Evolutionary conservation across 2,797 vertebrate species (phyloP), one percentile per base, ranked within the genome.

Genomic region (Crypturellus tataupa): DNA sequence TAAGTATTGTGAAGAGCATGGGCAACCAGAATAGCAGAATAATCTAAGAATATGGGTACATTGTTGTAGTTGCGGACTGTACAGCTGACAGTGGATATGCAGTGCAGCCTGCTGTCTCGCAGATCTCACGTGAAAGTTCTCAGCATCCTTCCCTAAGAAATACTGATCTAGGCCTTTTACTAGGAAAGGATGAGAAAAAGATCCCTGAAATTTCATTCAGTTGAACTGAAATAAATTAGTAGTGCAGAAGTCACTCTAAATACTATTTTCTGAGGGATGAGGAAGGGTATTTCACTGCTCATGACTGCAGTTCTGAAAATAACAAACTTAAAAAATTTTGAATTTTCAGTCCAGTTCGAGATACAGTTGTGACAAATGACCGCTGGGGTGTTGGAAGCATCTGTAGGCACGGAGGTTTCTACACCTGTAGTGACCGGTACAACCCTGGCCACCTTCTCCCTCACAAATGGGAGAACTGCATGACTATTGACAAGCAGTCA

Each of bases 391-490:
- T 5, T 0, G 98, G 97, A 60, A 98, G 94, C 96, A 98, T 99
- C 59, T 99, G 99, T 77, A 98, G 81, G 2, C 99, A 99, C 0
- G 99, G 99, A 0, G 99, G 99, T 33, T 99, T 98, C 97, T 99
- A 99, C 94, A 99, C 99, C 12, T 99, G 99, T 11, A 12, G 82
- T 2, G 99, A 99, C 67, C 98, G 99, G 16, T 99, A 99, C 65
- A 98, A 98, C 95, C 99, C 99, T 0, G 99, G 98, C 63, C 98
- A 98, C 89, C 98, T 99, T 94, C 93, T 99, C 93, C 96, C 97
- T 17, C 99, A 97, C 97, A 99, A 99, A 83, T 99, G 99, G 99
- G 99, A 99, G 95, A 99, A 99, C 98, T 99, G 99, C 96, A 99
- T 99, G 98, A 98, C 98, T 72, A 98, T 99, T n/a, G 99, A 99